Percentiles rank a stretch among this genome's conserved stretches.
These are phyloP conservation scores for Galerucella pusilla DNA, from an alignment of 2,888 invertebrate species.

Conservation along the genomic window DNA sequence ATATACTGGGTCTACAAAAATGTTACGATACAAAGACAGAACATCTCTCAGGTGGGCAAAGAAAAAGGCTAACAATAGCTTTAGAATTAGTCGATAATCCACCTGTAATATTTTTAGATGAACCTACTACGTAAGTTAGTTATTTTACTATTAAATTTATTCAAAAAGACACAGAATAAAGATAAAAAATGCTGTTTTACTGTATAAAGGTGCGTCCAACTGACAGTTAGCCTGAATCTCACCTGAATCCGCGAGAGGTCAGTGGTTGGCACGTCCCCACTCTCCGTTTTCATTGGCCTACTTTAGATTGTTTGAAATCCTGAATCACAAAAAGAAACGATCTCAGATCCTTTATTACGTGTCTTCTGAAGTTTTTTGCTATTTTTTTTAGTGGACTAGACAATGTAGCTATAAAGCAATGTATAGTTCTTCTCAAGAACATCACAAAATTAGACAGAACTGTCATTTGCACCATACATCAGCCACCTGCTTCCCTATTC, in stretches of 20 bases:
- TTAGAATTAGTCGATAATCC: slow-evolving; percentile 86
- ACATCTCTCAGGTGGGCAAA: slow-evolving; percentile 80
- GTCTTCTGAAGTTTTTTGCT: slow-evolving; percentile 4
- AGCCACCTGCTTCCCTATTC: slow-evolving; percentile 82
- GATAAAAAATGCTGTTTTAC: too few species aligned
- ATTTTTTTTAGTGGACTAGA: slow-evolving; percentile 73
- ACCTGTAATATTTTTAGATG: slow-evolving; percentile 83
- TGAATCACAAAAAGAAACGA: too few species aligned
- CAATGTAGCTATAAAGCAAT: slow-evolving; percentile 78
- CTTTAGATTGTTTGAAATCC: too few species aligned
- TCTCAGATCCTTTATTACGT: too few species aligned
- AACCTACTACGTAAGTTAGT: slow-evolving; percentile 79
- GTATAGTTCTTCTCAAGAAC: slow-evolving; percentile 75
- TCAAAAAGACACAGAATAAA: too few species aligned
- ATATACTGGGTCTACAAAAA: slow-evolving; percentile 75
- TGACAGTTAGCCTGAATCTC: too few species aligned
- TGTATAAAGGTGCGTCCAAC: too few species aligned
- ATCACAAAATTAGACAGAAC: slow-evolving; percentile 79
- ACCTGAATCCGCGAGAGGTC: too few species aligned
- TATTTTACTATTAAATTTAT: too few species aligned
- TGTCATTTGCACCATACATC: slow-evolving; percentile 84
- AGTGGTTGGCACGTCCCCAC: too few species aligned
- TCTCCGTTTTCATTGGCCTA: too few species aligned
- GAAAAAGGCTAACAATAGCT: slow-evolving; percentile 80
- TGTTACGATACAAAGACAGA: slow-evolving; percentile 75